Base-by-base conservation (phyloP, 2,113 vertebrate species). In the Grammomys surdaster region DNA sequence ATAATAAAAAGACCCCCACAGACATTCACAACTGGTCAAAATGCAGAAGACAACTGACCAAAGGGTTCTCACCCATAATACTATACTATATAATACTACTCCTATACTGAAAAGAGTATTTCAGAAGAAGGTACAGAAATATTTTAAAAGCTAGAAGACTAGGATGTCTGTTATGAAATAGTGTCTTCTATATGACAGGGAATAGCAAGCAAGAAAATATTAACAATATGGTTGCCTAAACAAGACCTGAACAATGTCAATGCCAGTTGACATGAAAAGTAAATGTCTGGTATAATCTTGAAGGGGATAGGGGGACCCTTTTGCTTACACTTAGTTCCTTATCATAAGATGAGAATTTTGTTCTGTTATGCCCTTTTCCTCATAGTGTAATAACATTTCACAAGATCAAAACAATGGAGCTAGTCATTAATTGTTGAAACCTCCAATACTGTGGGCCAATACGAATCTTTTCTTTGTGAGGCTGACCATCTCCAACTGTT, bases 351-450 rank as follows among this genome's bases (percentile, higher is more conserved):
- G 24, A 67, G 6, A 24, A 3, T 4, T 67, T 70, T 76, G 43
- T 46, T 54, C 20, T 20, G 2, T 36, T 10, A n/a, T n/a, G 10
- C 5, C 0, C 17, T 76, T 54, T 7, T 7, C 8, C 12, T 4
- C 20, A 46, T 26, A 63, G 69, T 72, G 19, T 24, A 54, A 17
- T 58, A 17, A 31, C 40, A 65, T 46, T 19, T 46, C 51, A 84
- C 20, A 51, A 22, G 24, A 28, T 33, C 54, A 75, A 5, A 65
- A 10, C 36, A 67, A 26, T n/a, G 12, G 7, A 2, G 17, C 26
- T 31, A 48, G 54, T 12, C 11, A 36, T 13, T 3, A 6, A 54
- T 14, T 2, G 16, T 7, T 77, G 43, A 87, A 40, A 24, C 31
- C 17, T 87, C 17, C 16, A 33, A 67, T 28, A 43, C 0, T 10